Evolutionary conservation across 2,113 vertebrate genomes (phyloP).

Genomic region (Dromiciops gliroides): DNA sequence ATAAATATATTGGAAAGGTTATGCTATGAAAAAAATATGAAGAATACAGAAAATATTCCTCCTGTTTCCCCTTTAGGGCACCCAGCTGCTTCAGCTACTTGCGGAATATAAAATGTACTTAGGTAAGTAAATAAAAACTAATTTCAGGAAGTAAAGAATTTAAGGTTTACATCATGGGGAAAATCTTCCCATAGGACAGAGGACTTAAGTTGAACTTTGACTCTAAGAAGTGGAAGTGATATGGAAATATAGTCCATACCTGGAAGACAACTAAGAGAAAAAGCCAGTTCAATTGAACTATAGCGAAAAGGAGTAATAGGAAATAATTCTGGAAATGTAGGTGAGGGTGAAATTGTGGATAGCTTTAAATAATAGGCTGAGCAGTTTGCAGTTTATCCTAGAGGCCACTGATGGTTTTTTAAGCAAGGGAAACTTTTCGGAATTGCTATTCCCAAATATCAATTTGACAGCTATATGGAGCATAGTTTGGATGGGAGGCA

Average conservation of each 20-base stretch:
- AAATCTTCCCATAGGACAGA: background rate
- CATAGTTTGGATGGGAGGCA: too few relatives aligned
- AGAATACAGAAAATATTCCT: background rate
- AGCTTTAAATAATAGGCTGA: background rate
- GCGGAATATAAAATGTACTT: background rate
- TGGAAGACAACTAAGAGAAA: background rate
- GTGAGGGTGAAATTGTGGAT: background rate
- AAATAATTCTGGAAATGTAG: background rate
- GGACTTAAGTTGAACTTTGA: background rate
- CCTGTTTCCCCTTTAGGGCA: background rate
- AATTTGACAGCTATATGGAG: too few relatives aligned
- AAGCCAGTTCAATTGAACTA: background rate
- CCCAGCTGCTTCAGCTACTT: background rate
- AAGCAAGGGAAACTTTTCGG: background rate
- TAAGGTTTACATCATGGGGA: background rate
- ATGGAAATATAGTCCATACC: background rate
- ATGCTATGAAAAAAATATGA: background rate
- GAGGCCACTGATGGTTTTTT: background rate
- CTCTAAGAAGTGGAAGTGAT: background rate
- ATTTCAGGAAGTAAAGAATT: background rate
- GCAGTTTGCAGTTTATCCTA: background rate
- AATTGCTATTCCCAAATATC: too few relatives aligned
- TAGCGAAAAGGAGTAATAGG: background rate
- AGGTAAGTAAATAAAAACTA: background rate
- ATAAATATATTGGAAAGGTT: background rate